Base-by-base conservation (phyloP, 2,888 invertebrate genomes). In the Limnephilus marmoratus region DNA sequence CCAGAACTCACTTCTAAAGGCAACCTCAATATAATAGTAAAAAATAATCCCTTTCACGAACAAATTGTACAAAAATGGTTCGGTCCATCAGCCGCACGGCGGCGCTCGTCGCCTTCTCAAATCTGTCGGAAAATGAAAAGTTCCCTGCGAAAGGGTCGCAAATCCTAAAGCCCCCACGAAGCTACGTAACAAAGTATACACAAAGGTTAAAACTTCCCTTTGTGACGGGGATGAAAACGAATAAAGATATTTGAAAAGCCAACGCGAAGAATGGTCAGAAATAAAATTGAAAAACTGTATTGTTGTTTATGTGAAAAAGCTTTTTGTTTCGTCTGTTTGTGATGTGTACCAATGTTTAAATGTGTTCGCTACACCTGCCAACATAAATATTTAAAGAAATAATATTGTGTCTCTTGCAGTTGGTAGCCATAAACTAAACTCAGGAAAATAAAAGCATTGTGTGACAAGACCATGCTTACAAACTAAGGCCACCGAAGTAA, bases 41-140 rank as follows among this genome's bases (percentile, higher is more conserved):
- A 68, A 68, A 68, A 89, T 89, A 89, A 89, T 89, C 88, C 81
- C 80, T 89, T 89, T 41, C 88, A 31, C 88, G 88, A 80, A 89
- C 88, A 80, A 89, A 80, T 89, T 89, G 88, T 89, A 89, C 90
- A 83, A 81, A 91, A 91, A 91, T 91, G 80, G 91, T 34, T 89
- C 24, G 91, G 34, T 89, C 89, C 85, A 90, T 83, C 90, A 45
- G 91, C 83, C 89, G n/a, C 81, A 37, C 83, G 41, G n/a, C 82
- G 91, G n/a, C 82, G 91, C 86, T 85, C 53, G 82, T 86, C 85
- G 86, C 86, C 89, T 83, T 85, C 91, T 91, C 81, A 91, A 91
- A 91, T 91, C 89, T 89, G 91, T 90, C 89, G 91, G 91, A 91
- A 91, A 89, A 91, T 91, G 91, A 91, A 91, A 91, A 91, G 91